These are phyloP conservation scores for Periophthalmus magnuspinnatus DNA, from an alignment of 2,797 vertebrate species.

Conservation along the genomic window DNA sequence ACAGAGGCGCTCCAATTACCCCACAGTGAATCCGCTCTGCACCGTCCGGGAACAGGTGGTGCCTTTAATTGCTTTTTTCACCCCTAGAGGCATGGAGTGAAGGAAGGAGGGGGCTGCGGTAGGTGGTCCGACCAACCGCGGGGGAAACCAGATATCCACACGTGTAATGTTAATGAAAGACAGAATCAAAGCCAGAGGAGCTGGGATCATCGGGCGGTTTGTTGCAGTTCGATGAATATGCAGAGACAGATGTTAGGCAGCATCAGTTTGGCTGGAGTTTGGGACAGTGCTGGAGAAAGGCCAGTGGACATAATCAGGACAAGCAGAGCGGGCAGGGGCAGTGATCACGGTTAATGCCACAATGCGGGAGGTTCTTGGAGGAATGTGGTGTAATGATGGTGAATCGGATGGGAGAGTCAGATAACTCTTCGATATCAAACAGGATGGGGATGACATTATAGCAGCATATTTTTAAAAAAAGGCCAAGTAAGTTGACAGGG, in stretches of 20 bases:
- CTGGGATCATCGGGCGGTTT: constrained; percentile 22
- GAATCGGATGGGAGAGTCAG: not conserved
- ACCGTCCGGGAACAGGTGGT: constrained; percentile 68
- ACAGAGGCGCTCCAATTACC: constrained; percentile 76
- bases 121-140: too few species aligned
- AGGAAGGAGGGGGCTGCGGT: constrained; percentile 41
- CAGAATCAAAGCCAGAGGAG: constrained; percentile 14
- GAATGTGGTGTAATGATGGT: not conserved
- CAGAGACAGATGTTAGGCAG: constrained; percentile 2
- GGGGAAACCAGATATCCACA: constrained; percentile 25
- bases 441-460: not conserved
- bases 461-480: too few species aligned
- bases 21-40: not conserved
- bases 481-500: too few species aligned
- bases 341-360: not conserved
- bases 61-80: constrained; percentile 79
- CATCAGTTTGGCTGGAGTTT: not conserved
- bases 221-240: constrained; percentile 5
- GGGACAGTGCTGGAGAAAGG: constrained; percentile 2
- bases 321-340: not conserved
- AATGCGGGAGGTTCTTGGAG: not conserved
- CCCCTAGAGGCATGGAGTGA: constrained; percentile 62
- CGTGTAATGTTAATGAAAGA: constrained; percentile 34
- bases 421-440: constrained; percentile 1
- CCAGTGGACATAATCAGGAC: constrained; percentile 13